These are phyloP conservation scores for Tricholauxania praeusta DNA, from an alignment of 2,888 invertebrate species.

Conservation along the genomic window DNA sequence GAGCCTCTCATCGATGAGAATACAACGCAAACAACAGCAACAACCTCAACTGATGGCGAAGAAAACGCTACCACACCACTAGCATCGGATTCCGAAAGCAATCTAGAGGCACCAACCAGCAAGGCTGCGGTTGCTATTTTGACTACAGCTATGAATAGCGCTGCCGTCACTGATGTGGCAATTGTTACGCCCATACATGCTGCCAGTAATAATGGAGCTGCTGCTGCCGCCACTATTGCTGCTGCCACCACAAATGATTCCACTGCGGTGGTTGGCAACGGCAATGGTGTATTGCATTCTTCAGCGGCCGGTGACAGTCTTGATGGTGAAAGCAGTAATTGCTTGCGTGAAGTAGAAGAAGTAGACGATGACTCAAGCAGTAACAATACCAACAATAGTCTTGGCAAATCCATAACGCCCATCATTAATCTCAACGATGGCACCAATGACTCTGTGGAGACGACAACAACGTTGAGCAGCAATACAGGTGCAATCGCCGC, in stretches of 20 bases:
- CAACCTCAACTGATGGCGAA: slow-evolving; percentile 66
- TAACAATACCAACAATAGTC: slow-evolving; percentile 52
- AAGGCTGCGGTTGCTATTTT: slow-evolving; percentile 56
- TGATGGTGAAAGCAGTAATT: slow-evolving; percentile 48
- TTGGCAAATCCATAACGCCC: slow-evolving; percentile 43
- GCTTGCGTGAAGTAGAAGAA: slow-evolving; percentile 49
- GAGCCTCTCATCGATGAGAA: slow-evolving; percentile 65
- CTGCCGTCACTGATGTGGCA: slow-evolving; percentile 31
- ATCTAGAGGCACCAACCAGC: slow-evolving; percentile 74
- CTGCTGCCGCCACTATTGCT: slow-evolving; percentile 55
- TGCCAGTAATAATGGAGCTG: slow-evolving; percentile 38
- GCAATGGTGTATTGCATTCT: slow-evolving; percentile 53
- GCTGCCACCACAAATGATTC: slow-evolving; percentile 26
- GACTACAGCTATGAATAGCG: slow-evolving; percentile 3
- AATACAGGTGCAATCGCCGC: slow-evolving; percentile 23
- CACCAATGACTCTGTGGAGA: slow-evolving; percentile 42
- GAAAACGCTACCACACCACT: slow-evolving; percentile 53
- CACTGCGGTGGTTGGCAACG: slow-evolving; percentile 53
- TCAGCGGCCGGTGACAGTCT: slow-evolving; percentile 44
- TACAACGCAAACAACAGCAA: slow-evolving; percentile 70
- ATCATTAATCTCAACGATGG: slow-evolving; percentile 42
- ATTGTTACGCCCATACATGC: slow-evolving; percentile 31
- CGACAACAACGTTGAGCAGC: slow-evolving; percentile 45
- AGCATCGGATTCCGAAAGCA: slow-evolving; percentile 79
- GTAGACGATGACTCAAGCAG: slow-evolving; percentile 53